Evolutionary conservation across 2,113 vertebrate species (phyloP), one percentile per base, ranked within the genome.

Genomic region (Forbesichthys papilliferus): DNA sequence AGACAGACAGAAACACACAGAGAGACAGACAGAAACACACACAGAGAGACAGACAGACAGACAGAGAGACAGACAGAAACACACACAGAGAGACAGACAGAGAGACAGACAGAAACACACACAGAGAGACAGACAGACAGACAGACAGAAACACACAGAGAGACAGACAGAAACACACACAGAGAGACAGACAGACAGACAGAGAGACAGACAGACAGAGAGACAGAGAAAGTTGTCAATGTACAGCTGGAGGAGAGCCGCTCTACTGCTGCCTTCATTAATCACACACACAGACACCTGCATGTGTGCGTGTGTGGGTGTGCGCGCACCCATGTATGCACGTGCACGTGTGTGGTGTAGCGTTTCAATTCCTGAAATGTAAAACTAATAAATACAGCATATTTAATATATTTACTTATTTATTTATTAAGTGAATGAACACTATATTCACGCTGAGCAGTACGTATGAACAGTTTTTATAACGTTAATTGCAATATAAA

Each of bases 261-360:
- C 79, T 82, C 83, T 75, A 72, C 61, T 85, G 83, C 73, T 68
- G 75, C 77, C 16, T 61, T 74, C 86, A 87, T 89, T 83, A 86
- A 85, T 85, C 86, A 81, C 55, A 64, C 61, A 54, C 75, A 68
- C 84, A 69, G 52, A 66, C 79, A n/a, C 27, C 13, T 27, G 34
- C 14, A 6, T 16, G n/a, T 16, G n/a, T 56, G 16, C 27, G 13
- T 20, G 54, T 27, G 54, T 2, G 27, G 1, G 54, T 20, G 14
- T 27, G 34, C 14, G 9, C 36, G 5, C 11, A 11, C 14, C 4
- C 7, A 20, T 20, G 53, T 16, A 3, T 9, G n/a, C 5, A 9
- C 6, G n/a, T 56, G 54, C 20, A 18, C 20, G 54, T 56, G 16
- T 27, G 13, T 20, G 54, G 9, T 16, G 36, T 42, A 42, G 36